These are phyloP conservation scores for Auanema sp. DNA, from an alignment of 2,888 invertebrate genomes.

Conservation along the genomic window DNA sequence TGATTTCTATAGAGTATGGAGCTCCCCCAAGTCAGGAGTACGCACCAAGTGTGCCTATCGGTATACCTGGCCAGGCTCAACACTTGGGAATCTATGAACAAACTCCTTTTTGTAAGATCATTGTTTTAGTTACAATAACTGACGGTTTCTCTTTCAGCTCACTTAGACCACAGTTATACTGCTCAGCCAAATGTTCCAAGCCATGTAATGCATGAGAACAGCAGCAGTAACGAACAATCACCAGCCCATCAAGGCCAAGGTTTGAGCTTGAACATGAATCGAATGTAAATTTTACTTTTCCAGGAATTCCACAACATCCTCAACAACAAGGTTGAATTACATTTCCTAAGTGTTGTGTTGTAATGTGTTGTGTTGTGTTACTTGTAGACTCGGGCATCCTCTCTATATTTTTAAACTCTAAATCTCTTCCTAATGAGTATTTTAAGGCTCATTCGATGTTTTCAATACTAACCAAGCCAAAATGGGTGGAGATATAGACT, in stretches of 20 bases:
- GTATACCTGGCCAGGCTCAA: conserved; percentile 9
- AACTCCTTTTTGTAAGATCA: conserved; percentile 49
- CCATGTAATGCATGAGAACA: conserved; percentile 20
- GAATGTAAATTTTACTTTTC: neutral
- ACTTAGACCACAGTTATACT: conserved; percentile 46
- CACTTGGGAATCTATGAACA: conserved; percentile 47
- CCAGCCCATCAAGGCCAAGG: conserved; percentile 13
- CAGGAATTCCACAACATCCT: conserved; percentile 8
- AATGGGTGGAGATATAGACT: conserved; percentile 33
- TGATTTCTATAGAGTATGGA: conserved; percentile 9
- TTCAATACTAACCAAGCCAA: conserved; percentile 21
- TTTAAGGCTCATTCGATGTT: conserved; percentile 12
- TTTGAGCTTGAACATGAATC: too few species aligned
- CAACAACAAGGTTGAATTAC: conserved; percentile 7
- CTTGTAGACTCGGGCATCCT: conserved; percentile 1
- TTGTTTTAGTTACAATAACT: neutral
- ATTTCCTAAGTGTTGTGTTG: conserved; percentile 3
- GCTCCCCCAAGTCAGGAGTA: conserved; percentile 6
- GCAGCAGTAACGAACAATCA: conserved; percentile 15
- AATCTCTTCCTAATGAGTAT: neutral
- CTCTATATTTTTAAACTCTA: neutral
- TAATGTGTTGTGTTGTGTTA: conserved; percentile 1
- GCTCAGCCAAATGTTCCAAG: conserved; percentile 27
- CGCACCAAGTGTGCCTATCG: neutral
- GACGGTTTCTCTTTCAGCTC: conserved; percentile 26